phyloP scores from a whole-genome alignment of 2,888 invertebrate genomes.

The Flabesymbios commensalis region DNA sequence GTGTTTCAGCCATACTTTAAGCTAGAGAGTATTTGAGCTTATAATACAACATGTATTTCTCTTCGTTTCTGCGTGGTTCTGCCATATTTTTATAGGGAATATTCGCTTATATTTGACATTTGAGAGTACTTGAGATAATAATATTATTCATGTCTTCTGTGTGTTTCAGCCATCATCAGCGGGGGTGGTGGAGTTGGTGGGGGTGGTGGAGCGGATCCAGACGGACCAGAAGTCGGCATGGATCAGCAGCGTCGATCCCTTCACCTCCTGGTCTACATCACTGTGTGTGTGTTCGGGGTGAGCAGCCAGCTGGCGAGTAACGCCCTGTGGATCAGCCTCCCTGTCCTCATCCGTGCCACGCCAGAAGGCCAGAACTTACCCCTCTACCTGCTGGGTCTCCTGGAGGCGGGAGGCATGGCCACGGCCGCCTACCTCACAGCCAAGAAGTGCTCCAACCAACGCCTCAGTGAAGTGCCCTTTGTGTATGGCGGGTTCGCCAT shows the following conservation, averaged over 20 bases:
- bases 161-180: too few species aligned
- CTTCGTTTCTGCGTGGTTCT: too few species aligned
- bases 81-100: too few species aligned
- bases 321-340: conserved; percentile 29
- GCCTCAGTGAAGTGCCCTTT: conserved; percentile 23
- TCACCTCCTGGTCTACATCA: neutral
- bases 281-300: conserved; percentile 14
- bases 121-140: too few species aligned
- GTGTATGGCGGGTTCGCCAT: conserved; percentile 22
- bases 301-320: conserved; percentile 15
- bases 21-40: too few species aligned
- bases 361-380: conserved; percentile 22
- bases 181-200: neutral
- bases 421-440: conserved; percentile 20
- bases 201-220: neutral
- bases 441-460: conserved; percentile 5
- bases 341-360: conserved; percentile 10
- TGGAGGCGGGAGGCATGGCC: conserved; percentile 20
- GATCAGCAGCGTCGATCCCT: too few species aligned
- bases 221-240: too few species aligned
- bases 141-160: too few species aligned
- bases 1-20: too few species aligned
- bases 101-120: too few species aligned
- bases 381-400: conserved; percentile 19
- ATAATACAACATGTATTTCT: too few species aligned